A percentile compares a stretch with the other conserved stretches of the same genome.
These are phyloP conservation scores for Heliopora coerulea DNA, from an alignment of 92 coral and sea anemone species.

Conservation along the genomic window DNA sequence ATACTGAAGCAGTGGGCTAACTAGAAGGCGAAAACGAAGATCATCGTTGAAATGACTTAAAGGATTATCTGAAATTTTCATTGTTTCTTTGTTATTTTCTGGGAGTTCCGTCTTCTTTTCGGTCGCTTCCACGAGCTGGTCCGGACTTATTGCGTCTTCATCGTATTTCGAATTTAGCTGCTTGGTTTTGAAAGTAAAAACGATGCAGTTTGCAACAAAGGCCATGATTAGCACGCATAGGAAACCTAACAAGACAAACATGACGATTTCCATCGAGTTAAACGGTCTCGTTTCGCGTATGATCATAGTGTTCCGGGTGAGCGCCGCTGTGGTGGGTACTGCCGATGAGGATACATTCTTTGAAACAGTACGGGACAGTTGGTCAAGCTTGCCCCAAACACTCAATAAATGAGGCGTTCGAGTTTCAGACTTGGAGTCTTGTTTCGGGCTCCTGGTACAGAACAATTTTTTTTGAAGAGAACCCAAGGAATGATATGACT, in stretches of 20 bases:
- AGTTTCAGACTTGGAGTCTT: not conserved
- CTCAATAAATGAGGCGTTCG: too few relatives aligned
- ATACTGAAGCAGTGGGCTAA: not conserved
- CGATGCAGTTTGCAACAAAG: constrained; percentile 69
- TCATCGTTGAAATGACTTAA: not conserved
- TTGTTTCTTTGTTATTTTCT: not conserved
- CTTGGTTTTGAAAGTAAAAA: constrained; percentile 64
- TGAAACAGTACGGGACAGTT: not conserved
- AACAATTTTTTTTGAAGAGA: constrained; percentile 63
- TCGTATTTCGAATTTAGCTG: constrained; percentile 5
- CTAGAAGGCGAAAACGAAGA: not conserved
- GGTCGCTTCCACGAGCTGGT: not conserved
- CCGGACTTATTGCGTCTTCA: not conserved
- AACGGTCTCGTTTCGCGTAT: constrained; percentile 33
- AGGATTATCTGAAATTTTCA: constrained; percentile 18
- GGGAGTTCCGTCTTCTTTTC: not conserved
- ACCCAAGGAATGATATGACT: constrained; percentile 50
- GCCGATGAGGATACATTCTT: not conserved
- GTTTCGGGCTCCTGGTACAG: constrained; percentile 46
- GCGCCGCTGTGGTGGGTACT: not conserved
- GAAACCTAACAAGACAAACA: constrained; percentile 68
- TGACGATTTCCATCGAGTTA: constrained; percentile 69
- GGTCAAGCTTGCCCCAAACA: constrained; percentile 3
- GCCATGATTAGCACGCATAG: constrained; percentile 76
- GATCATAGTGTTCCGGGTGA: constrained; percentile 6